Percentiles rank a stretch among this genome's conserved stretches.
phyloP scores from a whole-genome alignment of 1,140 invertebrate species.

The Araneus ventricosus region DNA sequence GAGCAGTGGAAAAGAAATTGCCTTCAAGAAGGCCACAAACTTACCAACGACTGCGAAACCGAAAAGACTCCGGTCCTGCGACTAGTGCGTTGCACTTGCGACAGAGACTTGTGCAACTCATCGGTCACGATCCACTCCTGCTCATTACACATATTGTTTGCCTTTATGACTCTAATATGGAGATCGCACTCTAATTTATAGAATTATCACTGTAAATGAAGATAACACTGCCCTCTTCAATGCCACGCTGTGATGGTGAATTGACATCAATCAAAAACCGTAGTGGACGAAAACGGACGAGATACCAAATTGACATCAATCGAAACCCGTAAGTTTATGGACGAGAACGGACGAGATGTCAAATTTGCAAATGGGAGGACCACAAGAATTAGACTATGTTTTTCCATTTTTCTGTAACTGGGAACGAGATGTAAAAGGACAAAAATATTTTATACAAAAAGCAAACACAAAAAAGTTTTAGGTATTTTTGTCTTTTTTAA shows the following conservation, averaged over 20 bases:
- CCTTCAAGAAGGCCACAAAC: slow-evolving; percentile 55
- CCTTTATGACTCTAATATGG: not conserved
- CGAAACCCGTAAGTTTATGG: not conserved
- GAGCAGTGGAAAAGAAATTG: slow-evolving; percentile 74
- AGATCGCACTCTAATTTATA: slow-evolving; percentile 3
- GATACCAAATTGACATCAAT: not conserved
- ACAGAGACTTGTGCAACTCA: slow-evolving; percentile 67
- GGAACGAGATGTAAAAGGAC: not conserved
- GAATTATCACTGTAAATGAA: not conserved
- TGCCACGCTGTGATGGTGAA: not conserved
- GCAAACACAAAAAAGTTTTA: not conserved
- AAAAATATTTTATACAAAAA: slow-evolving; percentile 28
- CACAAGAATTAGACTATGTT: not conserved
- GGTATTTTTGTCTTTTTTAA: not conserved
- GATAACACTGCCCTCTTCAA: not conserved
- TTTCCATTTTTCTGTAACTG: not conserved
- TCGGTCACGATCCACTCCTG: not conserved
- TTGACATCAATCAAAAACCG: not conserved
- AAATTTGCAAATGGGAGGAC: not conserved
- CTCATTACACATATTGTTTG: not conserved
- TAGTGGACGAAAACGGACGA: not conserved
- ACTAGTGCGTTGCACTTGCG: slow-evolving; percentile 63
- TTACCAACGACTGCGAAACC: slow-evolving; percentile 55
- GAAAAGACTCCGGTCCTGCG: slow-evolving; percentile 38
- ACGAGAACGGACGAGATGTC: not conserved